Conservation (phyloP, 2,113 vertebrate genomes). For the Vireo altiloquus region DNA sequence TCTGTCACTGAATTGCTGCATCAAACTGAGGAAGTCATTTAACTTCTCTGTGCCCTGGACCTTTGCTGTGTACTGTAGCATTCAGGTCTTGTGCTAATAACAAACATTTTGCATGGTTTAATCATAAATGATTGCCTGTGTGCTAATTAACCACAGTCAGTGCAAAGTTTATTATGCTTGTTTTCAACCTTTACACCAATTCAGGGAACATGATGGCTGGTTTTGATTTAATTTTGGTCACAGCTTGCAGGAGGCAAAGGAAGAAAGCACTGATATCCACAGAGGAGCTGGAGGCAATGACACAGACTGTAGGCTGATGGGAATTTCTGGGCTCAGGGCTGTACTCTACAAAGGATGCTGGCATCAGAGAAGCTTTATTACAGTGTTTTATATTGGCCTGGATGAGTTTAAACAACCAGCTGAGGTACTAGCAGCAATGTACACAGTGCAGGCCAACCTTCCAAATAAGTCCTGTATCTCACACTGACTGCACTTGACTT, state of each 20-base stretch:
- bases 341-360: neutral
- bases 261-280: neutral
- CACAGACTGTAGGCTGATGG: neutral
- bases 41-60: neutral
- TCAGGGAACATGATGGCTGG: neutral
- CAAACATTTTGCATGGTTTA: slow-evolving; percentile 21
- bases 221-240: slow-evolving; percentile 25
- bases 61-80: neutral
- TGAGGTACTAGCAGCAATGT: slow-evolving; percentile 2
- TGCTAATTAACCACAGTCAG: slow-evolving; percentile 12
- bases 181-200: slow-evolving; percentile 24
- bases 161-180: slow-evolving; percentile 24
- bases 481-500: neutral
- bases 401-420: slow-evolving; percentile 6
- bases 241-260: neutral
- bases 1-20: neutral
- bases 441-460: neutral
- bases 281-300: neutral
- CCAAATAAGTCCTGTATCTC: neutral
- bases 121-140: slow-evolving; percentile 5
- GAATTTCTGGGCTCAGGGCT: neutral
- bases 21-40: neutral
- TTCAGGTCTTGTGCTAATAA: neutral
- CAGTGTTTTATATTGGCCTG: neutral
- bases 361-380: neutral